Evolutionary conservation across 2,888 invertebrate genomes (phyloP), one percentile per base, ranked within the genome.

Genomic region (Brenthis ino): DNA sequence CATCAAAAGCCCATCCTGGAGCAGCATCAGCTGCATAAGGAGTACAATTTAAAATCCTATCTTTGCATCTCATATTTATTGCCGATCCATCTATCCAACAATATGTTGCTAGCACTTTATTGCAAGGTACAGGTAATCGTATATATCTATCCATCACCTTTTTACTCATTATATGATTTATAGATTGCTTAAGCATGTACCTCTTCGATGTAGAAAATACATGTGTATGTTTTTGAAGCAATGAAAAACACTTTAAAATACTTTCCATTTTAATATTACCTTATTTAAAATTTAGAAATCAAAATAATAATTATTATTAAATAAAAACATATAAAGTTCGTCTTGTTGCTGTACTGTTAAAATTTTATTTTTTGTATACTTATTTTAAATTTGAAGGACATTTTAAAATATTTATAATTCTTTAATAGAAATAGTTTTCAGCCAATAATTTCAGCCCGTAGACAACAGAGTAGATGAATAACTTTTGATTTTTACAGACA

Each of bases 1-100:
- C 98, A 88, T 98, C 98, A 81, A 97, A 98, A 77, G 97, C 96
- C 98, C 98, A 98, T 28, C 94, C 90, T 3, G 98, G 98, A 51
- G 95, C 84, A 53, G 80, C 81, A 2, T 87, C 89, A 12, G 94
- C 88, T 24, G 83, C 79, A 68, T 90, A 92, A n/a, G 96, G 96
- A 13, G 94, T 89, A 76, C 93, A 94, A 78, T 94, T 93, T 33
- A 96, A 81, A 2, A 96, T 95, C 72, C 95, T 93, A 64, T 96
- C 95, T 83, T 96, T 96, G 72, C 93, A 89, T 75, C 97, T 91
- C 75, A 96, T 81, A 78, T 95, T 93, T 77, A 96, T 95, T 2
- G 96, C 96, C 2, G 95, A 95, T 20, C 96, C 96, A 80, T 97
- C 97, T 72, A 97, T 96, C 96, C 96, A 97, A 8, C 96, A 86